phyloP scores from a whole-genome alignment of 2,113 vertebrate species.

The Anguilla rostrata region DNA sequence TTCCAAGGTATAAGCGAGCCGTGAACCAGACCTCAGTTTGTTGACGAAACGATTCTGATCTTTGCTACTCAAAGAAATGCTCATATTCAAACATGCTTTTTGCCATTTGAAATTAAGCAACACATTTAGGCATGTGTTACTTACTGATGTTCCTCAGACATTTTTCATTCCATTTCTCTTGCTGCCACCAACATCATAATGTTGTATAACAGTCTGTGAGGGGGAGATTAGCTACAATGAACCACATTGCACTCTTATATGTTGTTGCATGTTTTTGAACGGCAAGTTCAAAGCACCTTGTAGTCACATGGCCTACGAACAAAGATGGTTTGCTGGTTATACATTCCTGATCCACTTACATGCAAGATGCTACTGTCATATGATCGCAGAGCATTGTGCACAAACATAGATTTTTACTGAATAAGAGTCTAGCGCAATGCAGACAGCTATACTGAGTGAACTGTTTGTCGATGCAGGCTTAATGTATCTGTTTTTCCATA shows the following conservation, averaged over 20 bases:
- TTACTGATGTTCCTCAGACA: not conserved
- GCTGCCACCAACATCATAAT: not conserved
- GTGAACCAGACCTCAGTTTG: not conserved
- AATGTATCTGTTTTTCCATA: conserved; percentile 38
- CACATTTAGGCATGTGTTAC: not conserved
- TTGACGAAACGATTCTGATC: not conserved
- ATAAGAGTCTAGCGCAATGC: conserved; percentile 6
- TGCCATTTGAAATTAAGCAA: not conserved
- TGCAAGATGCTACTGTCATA: not conserved
- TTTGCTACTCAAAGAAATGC: not conserved
- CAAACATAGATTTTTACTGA: not conserved
- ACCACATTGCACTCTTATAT: too few relatives aligned
- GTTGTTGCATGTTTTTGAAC: too few relatives aligned
- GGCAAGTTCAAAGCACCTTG: not conserved
- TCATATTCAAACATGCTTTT: not conserved
- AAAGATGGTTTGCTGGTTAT: not conserved
- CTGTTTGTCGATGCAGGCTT: conserved; percentile 37
- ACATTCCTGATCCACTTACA: not conserved
- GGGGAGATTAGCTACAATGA: too few relatives aligned
- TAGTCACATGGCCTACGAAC: not conserved
- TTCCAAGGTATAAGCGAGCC: not conserved
- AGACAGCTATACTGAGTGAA: conserved; percentile 31
- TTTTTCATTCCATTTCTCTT: not conserved
- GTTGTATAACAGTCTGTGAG: not conserved
- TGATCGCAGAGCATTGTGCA: too few relatives aligned